phyloP scores from a whole-genome alignment of 2,113 vertebrate species.

The Coturnix japonica region DNA sequence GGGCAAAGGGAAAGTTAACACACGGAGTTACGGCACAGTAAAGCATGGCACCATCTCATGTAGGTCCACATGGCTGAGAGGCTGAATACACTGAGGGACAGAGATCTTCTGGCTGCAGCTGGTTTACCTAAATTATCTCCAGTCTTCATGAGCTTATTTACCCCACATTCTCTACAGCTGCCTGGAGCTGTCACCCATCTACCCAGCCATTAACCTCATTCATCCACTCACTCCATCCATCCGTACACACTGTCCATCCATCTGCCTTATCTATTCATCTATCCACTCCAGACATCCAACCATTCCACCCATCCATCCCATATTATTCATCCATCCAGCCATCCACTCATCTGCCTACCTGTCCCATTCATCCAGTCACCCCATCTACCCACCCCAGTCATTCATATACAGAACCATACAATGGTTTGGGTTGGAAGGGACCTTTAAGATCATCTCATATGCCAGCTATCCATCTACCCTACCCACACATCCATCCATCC shows the following conservation, averaged over 20 bases:
- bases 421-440: too few relatives aligned
- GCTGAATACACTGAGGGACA: rapidly evolving
- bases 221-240: too few relatives aligned
- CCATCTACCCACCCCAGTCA: neutral
- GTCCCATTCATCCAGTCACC: too few relatives aligned
- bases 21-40: neutral
- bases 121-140: rapidly evolving
- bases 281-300: neutral
- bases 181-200: neutral
- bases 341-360: neutral
- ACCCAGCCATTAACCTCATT: neutral
- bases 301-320: neutral
- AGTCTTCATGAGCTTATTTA: rapidly evolving
- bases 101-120: neutral
- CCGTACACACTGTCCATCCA: too few relatives aligned
- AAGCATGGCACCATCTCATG: slow-evolving; percentile 19
- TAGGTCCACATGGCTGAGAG: neutral
- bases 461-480: neutral
- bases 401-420: too few relatives aligned
- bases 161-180: neutral
- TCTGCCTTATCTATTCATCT: too few relatives aligned
- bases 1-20: neutral
- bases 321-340: neutral
- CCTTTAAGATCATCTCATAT: too few relatives aligned
- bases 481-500: too few relatives aligned